Evolutionary conservation across 2,888 invertebrate genomes (phyloP).

Genomic region (Acrocyrtus sp.): DNA sequence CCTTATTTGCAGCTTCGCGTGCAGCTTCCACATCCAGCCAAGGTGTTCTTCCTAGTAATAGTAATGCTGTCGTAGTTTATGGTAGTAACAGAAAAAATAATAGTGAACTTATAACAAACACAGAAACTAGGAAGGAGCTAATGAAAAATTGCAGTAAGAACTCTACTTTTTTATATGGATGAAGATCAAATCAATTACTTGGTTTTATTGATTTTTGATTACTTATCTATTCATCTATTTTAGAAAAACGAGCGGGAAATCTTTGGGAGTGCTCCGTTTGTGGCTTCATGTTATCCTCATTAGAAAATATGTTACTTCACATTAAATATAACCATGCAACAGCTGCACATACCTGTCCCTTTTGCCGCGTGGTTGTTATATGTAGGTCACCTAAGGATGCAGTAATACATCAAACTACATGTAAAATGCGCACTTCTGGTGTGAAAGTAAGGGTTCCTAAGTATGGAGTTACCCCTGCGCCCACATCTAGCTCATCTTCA

Average conservation of each 20-base stretch:
- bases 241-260: conserved; percentile 22
- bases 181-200: not conserved
- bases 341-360: conserved; percentile 27
- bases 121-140: conserved; percentile 1
- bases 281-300: conserved; percentile 24
- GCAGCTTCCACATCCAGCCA: too few species aligned
- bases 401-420: conserved; percentile 18
- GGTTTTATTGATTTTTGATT: not conserved
- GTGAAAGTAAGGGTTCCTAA: too few species aligned
- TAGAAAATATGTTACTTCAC: conserved; percentile 28
- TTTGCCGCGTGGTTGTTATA: conserved; percentile 22
- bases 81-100: too few species aligned
- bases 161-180: not conserved
- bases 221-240: not conserved
- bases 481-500: too few species aligned
- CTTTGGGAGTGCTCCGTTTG: conserved; percentile 35
- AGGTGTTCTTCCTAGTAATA: too few species aligned
- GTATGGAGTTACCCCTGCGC: too few species aligned
- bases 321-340: conserved; percentile 35
- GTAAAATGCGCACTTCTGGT: conserved; percentile 13
- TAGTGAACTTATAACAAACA: too few species aligned
- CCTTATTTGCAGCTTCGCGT: too few species aligned
- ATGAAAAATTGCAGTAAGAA: conserved; percentile 8
- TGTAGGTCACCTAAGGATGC: conserved; percentile 32
- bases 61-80: too few species aligned